Conservation (phyloP, 2,113 vertebrate genomes). For the Oophaga pumilio region DNA sequence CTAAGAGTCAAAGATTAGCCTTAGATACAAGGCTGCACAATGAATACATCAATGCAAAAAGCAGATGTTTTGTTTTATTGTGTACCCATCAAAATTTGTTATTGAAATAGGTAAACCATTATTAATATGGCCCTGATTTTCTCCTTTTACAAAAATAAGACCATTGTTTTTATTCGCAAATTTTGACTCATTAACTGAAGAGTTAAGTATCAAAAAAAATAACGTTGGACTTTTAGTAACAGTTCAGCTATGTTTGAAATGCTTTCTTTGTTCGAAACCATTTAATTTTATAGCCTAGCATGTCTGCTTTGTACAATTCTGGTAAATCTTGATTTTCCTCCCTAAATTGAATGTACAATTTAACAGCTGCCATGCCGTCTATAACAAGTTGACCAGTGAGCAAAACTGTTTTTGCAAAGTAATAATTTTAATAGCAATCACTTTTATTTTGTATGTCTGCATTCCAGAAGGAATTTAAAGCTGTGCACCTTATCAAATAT, state of each 20-base stretch:
- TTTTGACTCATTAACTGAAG: not conserved
- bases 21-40: constrained; percentile 55
- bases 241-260: constrained; percentile 7
- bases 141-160: not conserved
- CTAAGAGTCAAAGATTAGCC: constrained; percentile 63
- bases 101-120: constrained; percentile 18
- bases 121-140: constrained; percentile 25
- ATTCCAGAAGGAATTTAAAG: constrained; percentile 2
- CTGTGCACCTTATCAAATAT: not conserved
- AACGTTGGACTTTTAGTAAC: constrained; percentile 29
- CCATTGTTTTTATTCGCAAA: constrained; percentile 13
- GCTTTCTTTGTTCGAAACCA: constrained; percentile 37
- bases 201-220: constrained; percentile 30
- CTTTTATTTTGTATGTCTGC: not conserved
- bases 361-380: constrained; percentile 24
- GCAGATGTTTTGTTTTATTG: constrained; percentile 50
- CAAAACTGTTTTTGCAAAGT: not conserved
- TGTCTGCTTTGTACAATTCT: constrained; percentile 15
- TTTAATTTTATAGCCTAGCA: constrained; percentile 33
- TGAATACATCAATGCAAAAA: constrained; percentile 51
- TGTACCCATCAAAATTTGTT: constrained; percentile 24
- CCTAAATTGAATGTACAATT: constrained; percentile 14
- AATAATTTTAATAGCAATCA: constrained; percentile 27
- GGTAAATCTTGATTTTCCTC: constrained; percentile 27
- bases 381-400: constrained; percentile 2